Base-by-base conservation (phyloP, 2,888 invertebrate species). In the Macropis europaea region DNA sequence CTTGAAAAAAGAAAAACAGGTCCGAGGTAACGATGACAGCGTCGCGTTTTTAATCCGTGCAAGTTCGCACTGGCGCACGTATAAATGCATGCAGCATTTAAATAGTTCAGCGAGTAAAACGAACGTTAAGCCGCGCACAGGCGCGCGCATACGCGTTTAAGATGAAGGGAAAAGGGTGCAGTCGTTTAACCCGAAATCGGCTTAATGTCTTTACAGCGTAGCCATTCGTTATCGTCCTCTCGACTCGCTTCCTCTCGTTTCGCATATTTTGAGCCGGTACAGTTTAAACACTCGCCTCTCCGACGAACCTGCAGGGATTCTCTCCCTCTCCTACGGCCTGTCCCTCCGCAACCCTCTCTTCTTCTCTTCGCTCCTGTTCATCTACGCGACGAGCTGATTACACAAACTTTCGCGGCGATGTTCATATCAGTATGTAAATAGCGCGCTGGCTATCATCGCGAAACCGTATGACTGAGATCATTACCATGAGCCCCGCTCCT, bases 361-460 rank as follows among this genome's bases (percentile, higher is more conserved):
- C 38, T 9, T 43, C 28, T 43, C 34, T 11, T 13, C 2, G 24
- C n/a, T 36, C n/a, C 13, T 22, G 43, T 40, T 50, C 34, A 42
- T 45, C 43, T 24, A 30, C 47, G 28, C 40, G 45, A 47, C 34
- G 61, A 64, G 47, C 68, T 77, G 79, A 81, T 81, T 77, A 68
- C 61, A 74, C 56, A 64, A 79, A 76, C 70, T 79, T 75, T 54
- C 57, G 53, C 54, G 13, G 40, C 50, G 72, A 68, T 70, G 64
- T 76, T 72, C 74, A 67, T 72, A 82, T 77, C 78, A 77, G 78
- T 67, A 80, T 81, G 76, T 71, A 77, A 82, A 80, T 79, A 63
- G 69, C 28, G 5, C 50, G 28, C 34, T 9, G 62, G 56, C 47
- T 70, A 64, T 73, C 64, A 43, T 17, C 63, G 15, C 50, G 66